Percentiles rank a stretch among this genome's conserved stretches.
Conservation (phyloP, 2,888 invertebrate species). For the Leptopterna dolabrata region DNA sequence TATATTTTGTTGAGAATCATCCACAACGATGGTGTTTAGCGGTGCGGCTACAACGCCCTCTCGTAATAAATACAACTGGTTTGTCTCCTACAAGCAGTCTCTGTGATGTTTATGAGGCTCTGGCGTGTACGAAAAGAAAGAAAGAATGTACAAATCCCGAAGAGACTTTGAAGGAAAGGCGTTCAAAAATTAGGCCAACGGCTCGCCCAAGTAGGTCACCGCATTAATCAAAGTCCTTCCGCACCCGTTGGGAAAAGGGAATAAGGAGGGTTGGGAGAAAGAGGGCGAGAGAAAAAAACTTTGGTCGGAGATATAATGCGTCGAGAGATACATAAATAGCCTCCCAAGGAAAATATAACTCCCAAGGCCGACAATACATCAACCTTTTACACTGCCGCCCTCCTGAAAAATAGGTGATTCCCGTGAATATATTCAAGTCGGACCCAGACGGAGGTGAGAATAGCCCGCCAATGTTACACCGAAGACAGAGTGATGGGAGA, state of each 20-base stretch:
- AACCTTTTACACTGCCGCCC: neutral
- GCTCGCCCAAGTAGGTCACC: neutral
- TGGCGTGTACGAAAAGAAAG: too few species aligned
- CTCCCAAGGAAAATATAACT: neutral
- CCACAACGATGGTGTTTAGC: too few species aligned
- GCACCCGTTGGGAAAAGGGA: neutral
- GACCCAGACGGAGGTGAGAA: neutral
- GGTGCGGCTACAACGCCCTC: too few species aligned
- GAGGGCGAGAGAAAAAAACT: neutral
- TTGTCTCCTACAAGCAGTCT: too few species aligned
- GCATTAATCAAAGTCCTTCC: neutral
- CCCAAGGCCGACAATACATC: neutral
- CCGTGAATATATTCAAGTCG: neutral
- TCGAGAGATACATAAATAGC: neutral
- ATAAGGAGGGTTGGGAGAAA: neutral
- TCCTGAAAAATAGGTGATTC: neutral
- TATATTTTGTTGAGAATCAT: too few species aligned
- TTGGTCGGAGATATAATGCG: neutral
- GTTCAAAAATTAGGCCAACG: neutral
- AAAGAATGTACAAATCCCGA: too few species aligned
- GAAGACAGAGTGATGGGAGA: neutral
- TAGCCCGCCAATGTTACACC: neutral
- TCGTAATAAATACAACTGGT: too few species aligned
- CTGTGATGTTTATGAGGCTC: too few species aligned
- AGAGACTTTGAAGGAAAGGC: neutral